Base-by-base conservation (phyloP, 1,140 invertebrate species). In the Hermatobates lingyangjiaoensis region DNA sequence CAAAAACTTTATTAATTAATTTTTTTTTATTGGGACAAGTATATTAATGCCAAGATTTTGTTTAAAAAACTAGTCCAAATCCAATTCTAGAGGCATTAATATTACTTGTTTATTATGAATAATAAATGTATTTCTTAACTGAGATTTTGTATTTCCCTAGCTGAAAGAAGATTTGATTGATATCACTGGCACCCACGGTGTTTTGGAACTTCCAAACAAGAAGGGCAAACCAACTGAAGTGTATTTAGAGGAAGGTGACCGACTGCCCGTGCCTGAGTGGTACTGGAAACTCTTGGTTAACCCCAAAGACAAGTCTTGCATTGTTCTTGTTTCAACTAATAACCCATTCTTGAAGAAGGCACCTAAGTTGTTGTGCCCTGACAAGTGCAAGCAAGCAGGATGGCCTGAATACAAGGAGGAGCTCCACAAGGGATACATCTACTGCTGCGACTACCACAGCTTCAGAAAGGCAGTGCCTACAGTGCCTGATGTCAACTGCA, bases 231-330 rank as follows among this genome's bases (percentile, higher is more conserved):
- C 45, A 21, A 53, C 39, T 27, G 42, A 54, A 25, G 34, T 58
- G 12, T 55, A 52, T 38, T 27, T 60, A 15, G 27, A 54, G 21
- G n/a, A 27, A 27, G 39, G 50, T 14, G 51, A 51, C 26, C 50
- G 42, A 44, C 50, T 60, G n/a, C 54, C 53, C 20, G 54, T 58
- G 1, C 58, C 58, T 2, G 47, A 55, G 21, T 48, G 42, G 38
- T 60, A 56, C 48, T 60, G 55, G 53, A 60, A 60, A 52, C 27
- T 60, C 20, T 24, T 60, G 1, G 44, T 34, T 20, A 52, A 55
- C 48, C 53, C 57, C 5, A 7, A 27, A 14, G 53, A 54, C 45
- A 27, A 54, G 21, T 45, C 53, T 15, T 54, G 53, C 27, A 57
- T 60, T n/a, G 58, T 44, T 18, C 42, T 58, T 10, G 54, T 60